Percentiles rank a stretch among this genome's conserved stretches.
These are phyloP conservation scores for Tragopan temminckii DNA, from an alignment of 2,797 vertebrate genomes.

Conservation along the genomic window DNA sequence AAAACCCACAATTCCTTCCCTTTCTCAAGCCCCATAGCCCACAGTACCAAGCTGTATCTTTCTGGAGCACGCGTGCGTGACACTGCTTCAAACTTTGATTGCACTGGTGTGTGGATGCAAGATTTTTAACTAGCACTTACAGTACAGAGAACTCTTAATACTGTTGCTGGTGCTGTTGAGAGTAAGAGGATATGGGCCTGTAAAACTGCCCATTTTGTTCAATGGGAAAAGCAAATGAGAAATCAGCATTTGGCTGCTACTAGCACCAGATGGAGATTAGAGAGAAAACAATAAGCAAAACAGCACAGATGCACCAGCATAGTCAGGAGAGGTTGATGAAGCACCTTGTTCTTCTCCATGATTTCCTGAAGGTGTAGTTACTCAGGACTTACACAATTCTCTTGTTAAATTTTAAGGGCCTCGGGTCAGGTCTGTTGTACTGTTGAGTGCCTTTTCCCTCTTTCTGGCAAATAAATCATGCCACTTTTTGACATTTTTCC, in stretches of 20 bases:
- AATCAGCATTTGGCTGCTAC: not conserved
- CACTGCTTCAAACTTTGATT: not conserved
- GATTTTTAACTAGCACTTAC: not conserved
- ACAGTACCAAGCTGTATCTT: not conserved
- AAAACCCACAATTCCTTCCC: not conserved
- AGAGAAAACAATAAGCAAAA: not conserved
- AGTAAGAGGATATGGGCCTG: not conserved
- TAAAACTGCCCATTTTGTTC: not conserved
- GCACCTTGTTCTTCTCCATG: not conserved
- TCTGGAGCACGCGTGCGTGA: not conserved
- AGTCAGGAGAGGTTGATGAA: not conserved
- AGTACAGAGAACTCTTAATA: not conserved
- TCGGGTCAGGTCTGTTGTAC: not conserved
- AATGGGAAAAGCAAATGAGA: not conserved
- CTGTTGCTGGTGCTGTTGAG: not conserved
- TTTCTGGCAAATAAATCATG: constrained; percentile 41
- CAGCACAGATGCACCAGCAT: not conserved
- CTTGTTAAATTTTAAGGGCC: constrained; percentile 19
- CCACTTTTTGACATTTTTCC: constrained; percentile 48
- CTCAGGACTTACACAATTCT: not conserved
- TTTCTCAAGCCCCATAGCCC: not conserved
- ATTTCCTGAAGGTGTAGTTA: not conserved
- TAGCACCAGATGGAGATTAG: not conserved
- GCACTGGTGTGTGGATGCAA: accelerated
- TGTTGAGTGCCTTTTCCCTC: not conserved